These are phyloP conservation scores for Pseudorhombus dupliciocellatus DNA, from an alignment of 2,113 vertebrate species.

Conservation along the genomic window DNA sequence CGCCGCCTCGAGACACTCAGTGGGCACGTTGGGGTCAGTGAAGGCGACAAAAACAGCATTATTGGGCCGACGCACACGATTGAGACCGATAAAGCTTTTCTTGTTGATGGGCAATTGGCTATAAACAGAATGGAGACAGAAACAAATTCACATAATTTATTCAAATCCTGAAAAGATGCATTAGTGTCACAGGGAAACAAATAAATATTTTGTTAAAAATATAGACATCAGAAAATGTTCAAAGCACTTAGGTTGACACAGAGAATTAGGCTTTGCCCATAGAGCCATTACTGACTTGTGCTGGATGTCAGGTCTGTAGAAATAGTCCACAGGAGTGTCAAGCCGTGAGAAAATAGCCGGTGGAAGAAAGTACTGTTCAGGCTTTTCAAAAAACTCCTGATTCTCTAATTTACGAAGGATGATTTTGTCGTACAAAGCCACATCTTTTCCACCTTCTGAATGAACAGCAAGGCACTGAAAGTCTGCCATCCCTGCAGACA, in stretches of 20 bases:
- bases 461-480: slow-evolving; percentile 94
- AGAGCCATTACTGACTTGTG: slow-evolving; percentile 77
- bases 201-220: neutral
- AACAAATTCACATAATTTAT: neutral
- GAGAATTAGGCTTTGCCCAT: neutral
- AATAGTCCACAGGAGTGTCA: slow-evolving; percentile 91
- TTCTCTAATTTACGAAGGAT: slow-evolving; percentile 89
- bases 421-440: slow-evolving; percentile 91
- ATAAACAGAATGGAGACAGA: slow-evolving; percentile 65
- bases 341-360: slow-evolving; percentile 96
- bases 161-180: neutral
- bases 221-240: neutral
- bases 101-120: slow-evolving; percentile 79
- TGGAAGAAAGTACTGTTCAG: slow-evolving; percentile 89
- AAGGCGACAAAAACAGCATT: slow-evolving; percentile 95
- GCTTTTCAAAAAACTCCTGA: slow-evolving; percentile 88
- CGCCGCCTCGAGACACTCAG: slow-evolving; percentile 86
- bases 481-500: slow-evolving; percentile 82
- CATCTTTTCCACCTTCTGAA: slow-evolving; percentile 75
- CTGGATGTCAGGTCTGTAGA: slow-evolving; percentile 87
- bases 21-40: slow-evolving; percentile 82
- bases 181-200: neutral
- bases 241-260: too few relatives aligned
- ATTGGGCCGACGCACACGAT: slow-evolving; percentile 90
- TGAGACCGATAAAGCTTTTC: slow-evolving; percentile 89